Base-by-base conservation (phyloP, 2,888 invertebrate species). In the Tryphoninae sp. region DNA sequence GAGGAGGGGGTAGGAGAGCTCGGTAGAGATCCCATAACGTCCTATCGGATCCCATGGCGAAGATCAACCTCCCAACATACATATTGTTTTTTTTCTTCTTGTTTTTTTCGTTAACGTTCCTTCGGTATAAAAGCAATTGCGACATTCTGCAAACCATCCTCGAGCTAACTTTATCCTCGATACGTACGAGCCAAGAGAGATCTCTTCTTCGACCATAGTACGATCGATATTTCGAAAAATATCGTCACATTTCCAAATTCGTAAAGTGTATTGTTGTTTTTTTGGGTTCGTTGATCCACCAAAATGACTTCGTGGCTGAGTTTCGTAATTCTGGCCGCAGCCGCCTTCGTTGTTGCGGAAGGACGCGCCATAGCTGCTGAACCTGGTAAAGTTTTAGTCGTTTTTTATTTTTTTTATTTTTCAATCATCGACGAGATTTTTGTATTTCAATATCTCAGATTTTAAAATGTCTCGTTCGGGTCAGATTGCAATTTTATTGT, bases 291-390 rank as follows among this genome's bases (percentile, higher is more conserved):
- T 62, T 13, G 26, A 23, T 45, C 13, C 11, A 61, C 9, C 19
- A 51, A 49, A 59, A 88, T 88, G 88, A 62, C 84, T 13, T 82
- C 83, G 51, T 86, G 85, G 84, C 76, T 85, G 73, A 84, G 78
- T 61, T 81, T 86, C 69, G 64, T 83, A 62, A 64, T 88, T 51
- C 45, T 94, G 84, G 93, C 93, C 78, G 93, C 93, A 83, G 92
- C 93, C 0, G 89, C 92, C 0, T 89, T 93, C 23, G 92, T 92
- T 26, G 91, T 94, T 3, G 74, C 89, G 90, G 81, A 87, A 78
- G 82, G 88, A 72, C 85, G 86, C 8, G 86, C 81, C 26, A 84
- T 87, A 22, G 83, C 88, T 3, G 81, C 87, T 2, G 85, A 87
- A 79, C 86, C 90, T 45, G 73, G 90, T 89, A 78, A 87, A 58